Percentiles rank a stretch among this genome's conserved stretches.
phyloP scores from a whole-genome alignment of 2,113 vertebrate species.

The Lonchura striata region DNA sequence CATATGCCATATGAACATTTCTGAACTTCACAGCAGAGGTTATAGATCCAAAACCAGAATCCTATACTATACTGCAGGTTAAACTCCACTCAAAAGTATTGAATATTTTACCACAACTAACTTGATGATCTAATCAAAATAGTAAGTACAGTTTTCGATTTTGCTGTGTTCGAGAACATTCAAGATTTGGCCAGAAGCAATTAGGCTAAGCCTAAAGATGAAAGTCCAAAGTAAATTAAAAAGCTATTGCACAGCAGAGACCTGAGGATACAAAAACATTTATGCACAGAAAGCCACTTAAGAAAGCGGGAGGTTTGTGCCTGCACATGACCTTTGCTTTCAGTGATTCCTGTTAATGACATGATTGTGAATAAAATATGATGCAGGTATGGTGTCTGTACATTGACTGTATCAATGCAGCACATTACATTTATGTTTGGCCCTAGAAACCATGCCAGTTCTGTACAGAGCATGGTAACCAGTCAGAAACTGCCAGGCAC shows the following conservation, averaged over 20 bases:
- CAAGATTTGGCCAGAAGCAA: background rate
- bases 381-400: background rate
- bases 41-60: background rate
- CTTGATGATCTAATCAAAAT: background rate
- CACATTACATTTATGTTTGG: background rate
- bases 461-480: background rate
- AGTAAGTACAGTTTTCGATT: background rate
- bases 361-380: background rate
- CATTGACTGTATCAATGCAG: background rate
- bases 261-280: background rate
- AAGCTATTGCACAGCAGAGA: background rate
- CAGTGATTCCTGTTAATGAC: background rate
- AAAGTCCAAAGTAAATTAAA: background rate
- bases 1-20: background rate
- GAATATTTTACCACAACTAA: background rate
- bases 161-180: background rate
- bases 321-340: background rate
- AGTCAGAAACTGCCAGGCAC: background rate
- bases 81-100: background rate
- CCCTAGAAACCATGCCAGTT: background rate
- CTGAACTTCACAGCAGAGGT: background rate
- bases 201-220: background rate
- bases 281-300: background rate
- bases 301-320: background rate
- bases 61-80: background rate